Evolutionary conservation across 1,140 invertebrate species (phyloP).

Genomic region (Orius insidiosus): DNA sequence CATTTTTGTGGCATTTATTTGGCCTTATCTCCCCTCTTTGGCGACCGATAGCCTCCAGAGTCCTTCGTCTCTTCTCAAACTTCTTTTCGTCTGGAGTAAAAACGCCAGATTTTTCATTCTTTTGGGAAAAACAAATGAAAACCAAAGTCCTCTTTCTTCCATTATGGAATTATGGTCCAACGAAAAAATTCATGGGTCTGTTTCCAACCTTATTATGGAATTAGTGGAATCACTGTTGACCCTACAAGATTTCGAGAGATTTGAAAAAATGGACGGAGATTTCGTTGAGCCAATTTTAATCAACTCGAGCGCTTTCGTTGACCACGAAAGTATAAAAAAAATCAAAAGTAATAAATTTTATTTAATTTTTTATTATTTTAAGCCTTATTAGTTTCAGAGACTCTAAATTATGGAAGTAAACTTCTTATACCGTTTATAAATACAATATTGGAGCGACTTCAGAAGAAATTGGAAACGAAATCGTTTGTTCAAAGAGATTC

Average conservation of each 20-base stretch:
- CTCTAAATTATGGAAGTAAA: conserved; percentile 49
- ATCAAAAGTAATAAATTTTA: conserved; percentile 1
- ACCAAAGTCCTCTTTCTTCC: conserved; percentile 39
- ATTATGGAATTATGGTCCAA: conserved; percentile 51
- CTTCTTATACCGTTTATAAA: conserved; percentile 56
- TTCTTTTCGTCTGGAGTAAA: conserved; percentile 57
- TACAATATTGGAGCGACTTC: conserved; percentile 50
- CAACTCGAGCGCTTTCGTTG: too few species aligned
- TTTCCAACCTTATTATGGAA: conserved; percentile 52
- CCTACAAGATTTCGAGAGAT: conserved; percentile 30
- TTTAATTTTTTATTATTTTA: not conserved
- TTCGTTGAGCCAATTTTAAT: conserved; percentile 54
- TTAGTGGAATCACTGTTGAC: conserved; percentile 59
- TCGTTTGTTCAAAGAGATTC: conserved; percentile 36
- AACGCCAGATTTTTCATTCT: conserved; percentile 49
- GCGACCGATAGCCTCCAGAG: conserved; percentile 64
- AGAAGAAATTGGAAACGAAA: conserved; percentile 31
- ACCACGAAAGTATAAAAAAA: too few species aligned
- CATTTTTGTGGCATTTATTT: conserved; percentile 59
- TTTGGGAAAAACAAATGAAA: conserved; percentile 44
- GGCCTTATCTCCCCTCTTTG: conserved; percentile 60
- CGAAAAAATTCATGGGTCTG: conserved; percentile 42
- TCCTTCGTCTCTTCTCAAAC: conserved; percentile 62
- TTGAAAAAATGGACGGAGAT: conserved; percentile 52
- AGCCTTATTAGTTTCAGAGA: too few species aligned